Evolutionary conservation across 2,888 invertebrate genomes (phyloP).

Genomic region (Liopterus haemorrhoidalis): DNA sequence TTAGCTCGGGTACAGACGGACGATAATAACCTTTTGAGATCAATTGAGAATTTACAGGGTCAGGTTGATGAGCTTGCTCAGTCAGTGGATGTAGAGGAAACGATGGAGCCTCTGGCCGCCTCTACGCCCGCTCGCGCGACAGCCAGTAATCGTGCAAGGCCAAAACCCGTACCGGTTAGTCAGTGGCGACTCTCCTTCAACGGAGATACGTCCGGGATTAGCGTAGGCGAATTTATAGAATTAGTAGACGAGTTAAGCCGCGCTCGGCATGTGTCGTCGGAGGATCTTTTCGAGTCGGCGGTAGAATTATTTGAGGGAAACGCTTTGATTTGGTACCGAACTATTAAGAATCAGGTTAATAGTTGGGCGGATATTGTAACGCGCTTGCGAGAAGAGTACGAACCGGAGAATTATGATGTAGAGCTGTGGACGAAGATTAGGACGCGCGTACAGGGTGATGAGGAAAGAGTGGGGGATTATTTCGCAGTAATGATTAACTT

Average conservation of each 20-base stretch:
- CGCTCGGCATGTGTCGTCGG: slow-evolving; percentile 12
- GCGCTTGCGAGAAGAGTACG: slow-evolving; percentile 9
- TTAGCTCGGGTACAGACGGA: too few relatives aligned
- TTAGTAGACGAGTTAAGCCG: slow-evolving; percentile 19
- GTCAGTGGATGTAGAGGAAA: too few relatives aligned
- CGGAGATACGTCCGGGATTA: slow-evolving; percentile 1
- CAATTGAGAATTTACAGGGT: too few relatives aligned
- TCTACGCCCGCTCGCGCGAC: too few relatives aligned
- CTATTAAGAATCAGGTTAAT: slow-evolving; percentile 3
- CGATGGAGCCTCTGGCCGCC: too few relatives aligned
- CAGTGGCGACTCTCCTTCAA: neutral
- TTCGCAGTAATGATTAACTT: slow-evolving; percentile 24
- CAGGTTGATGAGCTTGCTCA: too few relatives aligned
- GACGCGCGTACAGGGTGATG: slow-evolving; percentile 19
- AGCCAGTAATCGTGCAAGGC: too few relatives aligned
- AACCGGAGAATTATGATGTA: slow-evolving; percentile 24
- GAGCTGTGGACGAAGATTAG: slow-evolving; percentile 21
- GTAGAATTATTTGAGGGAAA: slow-evolving; percentile 23
- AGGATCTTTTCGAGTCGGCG: slow-evolving; percentile 18
- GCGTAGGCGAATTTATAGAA: too few relatives aligned
- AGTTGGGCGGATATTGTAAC: slow-evolving; percentile 6
- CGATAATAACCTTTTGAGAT: too few relatives aligned
- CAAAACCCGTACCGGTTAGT: too few relatives aligned
- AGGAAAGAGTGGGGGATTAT: slow-evolving; percentile 21
- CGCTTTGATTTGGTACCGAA: slow-evolving; percentile 24